These are phyloP conservation scores for Halictus rubicundus DNA, from an alignment of 1,140 invertebrate genomes.

Conservation along the genomic window DNA sequence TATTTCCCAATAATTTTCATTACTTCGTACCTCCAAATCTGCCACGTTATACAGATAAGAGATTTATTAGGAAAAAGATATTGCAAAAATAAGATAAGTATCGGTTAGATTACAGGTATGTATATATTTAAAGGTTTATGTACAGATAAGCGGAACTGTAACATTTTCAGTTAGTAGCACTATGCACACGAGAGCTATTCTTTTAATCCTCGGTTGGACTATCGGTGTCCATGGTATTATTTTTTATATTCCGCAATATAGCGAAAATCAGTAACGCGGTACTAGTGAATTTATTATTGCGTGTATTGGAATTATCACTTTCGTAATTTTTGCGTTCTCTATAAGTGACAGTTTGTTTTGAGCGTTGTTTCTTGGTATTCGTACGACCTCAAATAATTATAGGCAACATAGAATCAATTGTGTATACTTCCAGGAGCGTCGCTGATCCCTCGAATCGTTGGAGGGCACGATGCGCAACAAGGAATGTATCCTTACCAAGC, in stretches of 20 bases:
- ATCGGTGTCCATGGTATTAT: not conserved
- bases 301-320: not conserved
- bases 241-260: not conserved
- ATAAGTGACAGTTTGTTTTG: too few species aligned
- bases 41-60: too few species aligned
- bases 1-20: too few species aligned
- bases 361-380: too few species aligned
- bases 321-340: not conserved
- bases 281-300: not conserved
- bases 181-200: not conserved
- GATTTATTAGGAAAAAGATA: too few species aligned
- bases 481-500: slow-evolving; percentile 1
- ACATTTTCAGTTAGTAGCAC: not conserved
- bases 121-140: not conserved
- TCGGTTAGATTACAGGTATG: not conserved
- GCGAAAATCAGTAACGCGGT: not conserved
- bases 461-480: not conserved
- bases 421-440: not conserved
- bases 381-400: not conserved
- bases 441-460: not conserved
- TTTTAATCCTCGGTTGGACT: not conserved
- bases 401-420: not conserved
- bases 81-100: too few species aligned
- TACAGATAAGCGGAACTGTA: not conserved
- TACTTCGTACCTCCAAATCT: too few species aligned